Evolutionary conservation across 1,140 invertebrate genomes (phyloP), one percentile per base, ranked within the genome.

Genomic region (Hyles vespertilio): DNA sequence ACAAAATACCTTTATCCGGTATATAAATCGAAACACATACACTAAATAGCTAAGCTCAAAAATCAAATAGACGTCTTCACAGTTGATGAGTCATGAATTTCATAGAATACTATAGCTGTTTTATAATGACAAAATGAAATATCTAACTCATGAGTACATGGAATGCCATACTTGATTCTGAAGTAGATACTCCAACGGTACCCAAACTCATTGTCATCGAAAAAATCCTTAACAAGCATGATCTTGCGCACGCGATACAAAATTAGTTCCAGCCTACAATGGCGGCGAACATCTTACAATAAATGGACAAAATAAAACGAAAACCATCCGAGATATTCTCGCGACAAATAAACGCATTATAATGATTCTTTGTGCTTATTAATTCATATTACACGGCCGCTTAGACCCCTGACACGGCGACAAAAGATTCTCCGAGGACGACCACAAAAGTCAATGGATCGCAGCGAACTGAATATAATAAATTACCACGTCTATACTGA

Each of bases 361-460:
- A 81, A 84, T 80, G 74, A 69, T 77, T 73, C 77, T 84, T 86
- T 87, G 82, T 84, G 77, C 72, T 89, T 89, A 89, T 89, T 87
- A 87, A 87, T 89, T 87, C 86, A 86, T 87, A 87, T 89, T 89
- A 89, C 77, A 87, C 84, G 83, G 82, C 70, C 77, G 77, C 72
- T 86, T 85, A 80, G 70, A 70, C 63, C 73, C 75, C 77, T 77
- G 79, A 84, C 73, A 72, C 62, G 70, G 74, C 73, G 78, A 87
- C 82, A 87, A 87, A 81, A 72, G 80, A 77, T 71, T 65, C 58
- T 74, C 68, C 65, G 63, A 66, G 73, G 69, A 67, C 73, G 76
- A 78, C 81, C 79, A 75, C 84, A 72, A 79, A 77, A 84, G 74
- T 84, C 79, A 83, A 83, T 84, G 79, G 79, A 78, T 81, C 74